Base-by-base conservation (phyloP, 2,113 vertebrate genomes). In the Centropristis striata region DNA sequence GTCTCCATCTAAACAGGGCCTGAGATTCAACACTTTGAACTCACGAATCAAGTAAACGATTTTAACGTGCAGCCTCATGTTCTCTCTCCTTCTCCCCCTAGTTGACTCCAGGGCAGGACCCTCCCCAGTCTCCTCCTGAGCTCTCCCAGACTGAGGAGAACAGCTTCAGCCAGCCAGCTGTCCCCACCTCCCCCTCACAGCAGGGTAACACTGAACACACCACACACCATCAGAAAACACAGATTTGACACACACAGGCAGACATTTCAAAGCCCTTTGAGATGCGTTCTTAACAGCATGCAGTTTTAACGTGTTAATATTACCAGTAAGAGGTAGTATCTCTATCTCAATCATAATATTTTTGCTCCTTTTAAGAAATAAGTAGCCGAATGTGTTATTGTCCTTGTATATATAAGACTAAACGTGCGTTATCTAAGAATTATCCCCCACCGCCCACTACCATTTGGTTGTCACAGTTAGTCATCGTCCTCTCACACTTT, bases 171-270 rank as follows among this genome's bases (percentile, higher is more conserved):
- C 91, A 83, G 78, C 81, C 90, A 86, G 97, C 97, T 71, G 97
- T 97, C 71, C 97, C 98, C 71, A 96, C 96, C 83, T 98, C 98
- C 78, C 97, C 98, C 46, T 98, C 97, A 81, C 97, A 98, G 91
- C 97, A 98, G 93, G 98, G 98, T 99, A 89, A 78, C 32, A 23
- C 57, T 39, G 46, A 77, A 63, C 61, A 59, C 67, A 28, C 80
- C 44, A 25, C 63, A 71, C 28, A 78, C 32, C 54, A 23, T 42
- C 61, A 53, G 28, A 53, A 78, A 36, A 41, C 60, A 73, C 67
- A 60, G 20, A 65, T 51, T 46, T 21, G 12, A 80, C 39, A 68
- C 64, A 77, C 68, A 61, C 67, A 77, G 28, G 15, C 53, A 20
- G 44, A 71, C 20, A 36, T 79, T 65, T 83, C 36, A 77, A 80